A percentile compares a stretch with the other conserved stretches of the same genome.
Evolutionary conservation across 92 coral and sea anemone species (phyloP).

Genomic region (Porites rus): DNA sequence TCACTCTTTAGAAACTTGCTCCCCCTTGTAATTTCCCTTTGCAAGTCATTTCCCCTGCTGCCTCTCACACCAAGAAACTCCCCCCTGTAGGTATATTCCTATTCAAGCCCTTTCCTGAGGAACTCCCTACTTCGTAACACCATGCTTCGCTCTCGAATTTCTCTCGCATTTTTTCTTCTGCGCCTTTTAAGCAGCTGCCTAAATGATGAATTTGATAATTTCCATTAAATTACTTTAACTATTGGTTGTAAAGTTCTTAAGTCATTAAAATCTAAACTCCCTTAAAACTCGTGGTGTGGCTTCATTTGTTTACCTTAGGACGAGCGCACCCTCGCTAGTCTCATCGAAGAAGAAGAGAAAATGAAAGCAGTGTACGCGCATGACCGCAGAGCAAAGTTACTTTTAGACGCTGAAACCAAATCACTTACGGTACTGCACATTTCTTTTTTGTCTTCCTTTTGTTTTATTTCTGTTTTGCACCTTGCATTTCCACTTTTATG

Average conservation of each 20-base stretch:
- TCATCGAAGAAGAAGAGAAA: conserved; percentile 48
- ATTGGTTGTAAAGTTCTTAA: neutral
- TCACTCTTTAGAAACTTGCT: too few species aligned
- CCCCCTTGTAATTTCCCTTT: too few species aligned
- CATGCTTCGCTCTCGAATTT: too few species aligned
- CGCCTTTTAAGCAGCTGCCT: neutral
- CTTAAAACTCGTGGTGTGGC: conserved; percentile 29
- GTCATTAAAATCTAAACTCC: conserved; percentile 4
- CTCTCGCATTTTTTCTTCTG: neutral
- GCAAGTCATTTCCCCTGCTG: too few species aligned
- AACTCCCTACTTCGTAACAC: too few species aligned
- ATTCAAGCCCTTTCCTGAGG: too few species aligned
- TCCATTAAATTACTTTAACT: neutral
- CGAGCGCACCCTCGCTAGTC: conserved; percentile 34
- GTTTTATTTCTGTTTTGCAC: neutral
- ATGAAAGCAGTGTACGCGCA: conserved; percentile 27
- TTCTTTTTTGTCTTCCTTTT: neutral
- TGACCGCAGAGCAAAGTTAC: conserved; percentile 21
- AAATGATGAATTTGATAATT: neutral
- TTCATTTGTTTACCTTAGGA: conserved; percentile 47
- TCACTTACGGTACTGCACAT: conserved; percentile 41
- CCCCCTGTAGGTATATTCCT: too few species aligned
- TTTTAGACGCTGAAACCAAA: conserved; percentile 20
- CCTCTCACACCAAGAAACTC: too few species aligned
- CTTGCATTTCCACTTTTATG: too few species aligned